Evolutionary conservation across 2,888 invertebrate species (phyloP), one percentile per base, ranked within the genome.

Genomic region (Blastobasis adustella): DNA sequence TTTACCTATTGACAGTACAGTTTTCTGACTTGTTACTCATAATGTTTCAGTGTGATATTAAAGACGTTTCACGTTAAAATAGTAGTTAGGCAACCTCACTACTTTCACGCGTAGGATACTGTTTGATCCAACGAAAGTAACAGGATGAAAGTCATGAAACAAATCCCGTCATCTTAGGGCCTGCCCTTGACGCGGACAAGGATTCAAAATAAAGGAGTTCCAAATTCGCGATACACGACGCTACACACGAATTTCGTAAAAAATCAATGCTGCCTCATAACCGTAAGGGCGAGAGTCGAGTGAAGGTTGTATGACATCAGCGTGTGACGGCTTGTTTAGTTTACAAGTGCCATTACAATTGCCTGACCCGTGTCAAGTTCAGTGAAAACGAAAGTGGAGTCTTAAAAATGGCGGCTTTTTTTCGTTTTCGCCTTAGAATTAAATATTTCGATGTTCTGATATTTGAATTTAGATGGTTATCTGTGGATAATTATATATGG

Each of bases 351-450:
- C 69, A 69, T 62, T 55, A 52, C 58, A 65, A 66, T 65, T 66
- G 63, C 65, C 69, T 66, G 65, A 67, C 69, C 69, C 69, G 65
- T 71, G 77, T 81, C 80, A 83, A 82, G 82, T 81, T 81, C 80
- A 80, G 66, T 67, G 79, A 81, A 75, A 80, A 74, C 63, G 78
- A 80, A 79, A 83, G 77, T 71, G 67, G 68, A 67, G 9, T 40
- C 7, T 40, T 9, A 40, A 6, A 40, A 6, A 23, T 23, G 23
- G 23, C 23, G 23, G 23, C 23, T 23, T 23, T 23, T 23, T 23
- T 3, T 23, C 23, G 23, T 23, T 23, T 23, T 23, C 23, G 23
- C 23, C 23, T 23, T 23, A 23, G 23, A 23, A 23, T 23, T 23
- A 23, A 23, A 3, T 23, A 23, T 23, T 23, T 23, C 23, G 23